Evolutionary conservation across 2,113 vertebrate genomes (phyloP), one percentile per base, ranked within the genome.

Genomic region (Corythornis vintsioides): DNA sequence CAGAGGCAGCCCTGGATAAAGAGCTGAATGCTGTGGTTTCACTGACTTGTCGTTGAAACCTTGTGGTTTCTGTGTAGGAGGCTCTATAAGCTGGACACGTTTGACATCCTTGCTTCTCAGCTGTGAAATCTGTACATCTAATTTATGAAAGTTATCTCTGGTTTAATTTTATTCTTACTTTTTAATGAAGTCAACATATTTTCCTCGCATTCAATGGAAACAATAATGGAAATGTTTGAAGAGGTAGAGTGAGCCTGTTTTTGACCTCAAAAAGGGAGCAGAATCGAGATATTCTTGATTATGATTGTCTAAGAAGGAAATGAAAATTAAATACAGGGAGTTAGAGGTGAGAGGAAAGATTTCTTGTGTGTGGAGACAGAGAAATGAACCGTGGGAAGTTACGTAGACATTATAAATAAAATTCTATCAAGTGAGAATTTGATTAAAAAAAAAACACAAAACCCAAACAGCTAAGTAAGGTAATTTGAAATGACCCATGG

Each of bases 21-120:
- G 84, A 91, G 93, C 60, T 95, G 72, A 95, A 89, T 67, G 70
- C 91, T 94, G 78, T 92, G 50, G 88, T 91, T 88, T 95, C 88
- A 92, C 77, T 97, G 88, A 91, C 95, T 72, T 88, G 13, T 84
- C 48, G 69, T 93, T 96, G 95, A 95, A 94, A 89, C 84, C 43
- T 88, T 95, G 95, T 72, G 95, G 96, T 93, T 96, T 96, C 87
- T 96, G 96, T 80, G 97, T 97, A 88, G 97, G 97, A 95, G 97
- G 94, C 48, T 81, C 71, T 90, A 84, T 42, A 82, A 91, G 71
- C 84, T 91, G 71, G 89, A 84, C 96, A 92, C 74, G 9, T 84
- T 94, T 26, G 48, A 95, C 97, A 98, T 96, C 96, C 96, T 97
- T 93, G 45, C 93, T 96, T 94, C 95, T 95, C 77, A 81, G 88